Percentiles rank a stretch among this genome's conserved stretches.
phyloP scores from a whole-genome alignment of 2,797 vertebrate genomes.

The Morus bassanus region DNA sequence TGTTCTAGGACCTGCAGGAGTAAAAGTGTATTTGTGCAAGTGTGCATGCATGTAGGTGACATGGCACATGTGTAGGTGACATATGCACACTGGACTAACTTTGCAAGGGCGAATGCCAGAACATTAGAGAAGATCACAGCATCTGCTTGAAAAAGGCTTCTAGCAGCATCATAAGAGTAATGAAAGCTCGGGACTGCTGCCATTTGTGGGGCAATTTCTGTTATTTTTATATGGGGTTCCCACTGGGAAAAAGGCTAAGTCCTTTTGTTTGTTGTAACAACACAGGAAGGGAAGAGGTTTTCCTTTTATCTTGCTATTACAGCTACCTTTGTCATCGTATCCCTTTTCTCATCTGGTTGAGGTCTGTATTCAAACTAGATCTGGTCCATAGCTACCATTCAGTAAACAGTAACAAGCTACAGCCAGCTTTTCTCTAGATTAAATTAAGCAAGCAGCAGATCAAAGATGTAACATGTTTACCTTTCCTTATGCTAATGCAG shows the following conservation, averaged over 20 bases:
- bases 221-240: not conserved
- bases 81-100: not conserved
- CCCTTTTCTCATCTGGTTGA: constrained; percentile 26
- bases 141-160: not conserved
- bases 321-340: constrained; percentile 21
- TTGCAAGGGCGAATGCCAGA: not conserved
- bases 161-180: not conserved
- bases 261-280: constrained; percentile 29
- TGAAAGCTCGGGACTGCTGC: not conserved
- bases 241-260: not conserved
- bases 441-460: not conserved
- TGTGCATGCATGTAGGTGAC: not conserved
- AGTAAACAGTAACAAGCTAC: not conserved
- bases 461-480: not conserved
- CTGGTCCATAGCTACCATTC: not conserved
- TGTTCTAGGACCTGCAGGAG: not conserved
- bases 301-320: constrained; percentile 28
- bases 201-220: not conserved
- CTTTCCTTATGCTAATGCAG: not conserved
- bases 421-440: not conserved
- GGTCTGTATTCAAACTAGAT: not conserved
- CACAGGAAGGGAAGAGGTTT: constrained; percentile 47
- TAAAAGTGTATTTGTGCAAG: not conserved
- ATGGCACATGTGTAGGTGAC: not conserved
- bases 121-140: not conserved